A percentile compares a stretch with the other conserved stretches of the same genome.
Evolutionary conservation across 2,113 vertebrate species (phyloP).

Genomic region (Silurus asotus): DNA sequence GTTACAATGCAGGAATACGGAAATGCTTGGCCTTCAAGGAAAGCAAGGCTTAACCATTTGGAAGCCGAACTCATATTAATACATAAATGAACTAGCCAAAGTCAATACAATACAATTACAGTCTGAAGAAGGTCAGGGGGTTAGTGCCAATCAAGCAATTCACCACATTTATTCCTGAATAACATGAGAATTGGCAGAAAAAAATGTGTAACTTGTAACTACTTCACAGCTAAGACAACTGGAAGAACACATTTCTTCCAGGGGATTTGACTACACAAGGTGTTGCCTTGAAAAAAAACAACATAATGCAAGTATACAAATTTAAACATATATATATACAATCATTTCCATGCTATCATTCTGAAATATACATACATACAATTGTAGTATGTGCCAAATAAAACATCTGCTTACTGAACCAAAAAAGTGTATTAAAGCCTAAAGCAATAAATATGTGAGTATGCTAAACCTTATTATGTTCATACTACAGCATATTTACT

Average conservation of each 20-base stretch:
- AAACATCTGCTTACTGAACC: not conserved
- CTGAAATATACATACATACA: not conserved
- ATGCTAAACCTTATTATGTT: not conserved
- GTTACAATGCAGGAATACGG: slow-evolving; percentile 18
- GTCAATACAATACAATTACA: slow-evolving; percentile 29
- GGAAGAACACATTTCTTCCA: not conserved
- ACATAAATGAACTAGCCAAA: slow-evolving; percentile 34
- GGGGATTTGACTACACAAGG: not conserved
- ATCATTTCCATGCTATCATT: not conserved
- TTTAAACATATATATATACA: not conserved
- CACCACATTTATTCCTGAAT: slow-evolving; percentile 9
- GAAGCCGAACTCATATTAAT: slow-evolving; percentile 31
- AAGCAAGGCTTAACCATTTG: slow-evolving; percentile 32
- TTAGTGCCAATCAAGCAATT: slow-evolving; percentile 23
- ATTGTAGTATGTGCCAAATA: not conserved
- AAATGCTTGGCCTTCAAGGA: slow-evolving; percentile 37
- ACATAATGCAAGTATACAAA: not conserved
- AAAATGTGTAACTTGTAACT: not conserved
- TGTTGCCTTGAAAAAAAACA: not conserved
- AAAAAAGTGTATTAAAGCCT: not conserved
- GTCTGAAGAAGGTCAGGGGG: slow-evolving; percentile 27
- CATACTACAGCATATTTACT: not conserved
- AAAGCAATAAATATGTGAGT: not conserved
- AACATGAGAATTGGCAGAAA: not conserved
- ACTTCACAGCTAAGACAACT: not conserved